Base-by-base conservation (phyloP, 2,797 vertebrate species). In the Channallabes apus region DNA sequence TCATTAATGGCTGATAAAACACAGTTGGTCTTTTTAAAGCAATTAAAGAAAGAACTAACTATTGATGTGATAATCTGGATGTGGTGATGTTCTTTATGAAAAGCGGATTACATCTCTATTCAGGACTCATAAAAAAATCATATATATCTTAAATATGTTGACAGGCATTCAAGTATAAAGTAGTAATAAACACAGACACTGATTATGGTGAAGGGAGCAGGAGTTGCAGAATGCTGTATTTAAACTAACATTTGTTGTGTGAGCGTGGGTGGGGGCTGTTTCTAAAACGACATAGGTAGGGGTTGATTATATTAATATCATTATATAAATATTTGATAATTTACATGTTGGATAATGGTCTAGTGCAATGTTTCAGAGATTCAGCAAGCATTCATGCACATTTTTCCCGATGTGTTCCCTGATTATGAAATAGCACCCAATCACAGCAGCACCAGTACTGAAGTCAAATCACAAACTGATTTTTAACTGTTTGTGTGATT, bases 1-100 rank as follows among this genome's bases (percentile, higher is more conserved):
- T 84, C 24, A 84, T 54, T 85, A 73, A 80, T 86, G 54, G 80
- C 77, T 81, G 64, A 35, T n/a, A 41, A 76, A 82, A 86, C 20
- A 38, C 79, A 59, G 72, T 54, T 22, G 24, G 71, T 73, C 88
- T 75, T 85, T 83, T 73, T 75, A 61, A 84, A 80, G 76, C 76
- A 80, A 41, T 86, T 54, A 38, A 51, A 64, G 41, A 29, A 59
- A 20, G 35, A 82, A 32, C 82, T 64, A 20, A 76, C 76, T 12
- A 61, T 27, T 68, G 64, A 64, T 32, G 84, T 51, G 51, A 46
- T 61, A 38, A 85, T 85, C 76, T 80, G 81, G 83, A 88, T 83
- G 84, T 54, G 15, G 12, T 20, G 46, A 6, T 32, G 22, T 46
- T 18, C 0, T 38, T 35, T 65, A 54, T 79, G 59, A 73, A 56